Evolutionary conservation across 2,113 vertebrate genomes (phyloP).

Genomic region (Chauna torquata): DNA sequence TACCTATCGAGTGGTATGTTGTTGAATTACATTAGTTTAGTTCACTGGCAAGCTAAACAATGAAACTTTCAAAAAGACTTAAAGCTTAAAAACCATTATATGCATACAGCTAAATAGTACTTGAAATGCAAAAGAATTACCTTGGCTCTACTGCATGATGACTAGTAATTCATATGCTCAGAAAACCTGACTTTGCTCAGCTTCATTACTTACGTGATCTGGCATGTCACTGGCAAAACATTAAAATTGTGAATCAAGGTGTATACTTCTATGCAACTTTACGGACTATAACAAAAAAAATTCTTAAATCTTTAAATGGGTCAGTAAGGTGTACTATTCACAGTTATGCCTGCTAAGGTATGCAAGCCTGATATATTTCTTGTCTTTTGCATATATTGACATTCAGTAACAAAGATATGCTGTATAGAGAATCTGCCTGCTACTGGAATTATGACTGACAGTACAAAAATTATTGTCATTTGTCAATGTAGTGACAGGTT

Average conservation of each 20-base stretch:
- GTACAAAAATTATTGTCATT: neutral
- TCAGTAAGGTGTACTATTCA: neutral
- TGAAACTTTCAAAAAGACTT: neutral
- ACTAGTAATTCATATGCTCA: neutral
- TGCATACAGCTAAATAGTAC: neutral
- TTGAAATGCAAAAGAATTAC: neutral
- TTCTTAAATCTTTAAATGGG: neutral
- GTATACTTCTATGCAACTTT: neutral
- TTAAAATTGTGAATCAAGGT: neutral
- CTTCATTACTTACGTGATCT: neutral
- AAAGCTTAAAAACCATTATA: neutral
- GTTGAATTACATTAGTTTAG: neutral
- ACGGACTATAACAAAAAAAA: neutral
- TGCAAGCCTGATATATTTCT: neutral
- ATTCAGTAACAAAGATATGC: neutral
- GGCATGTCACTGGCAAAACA: neutral
- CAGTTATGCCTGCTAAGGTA: neutral
- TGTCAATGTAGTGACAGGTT: neutral
- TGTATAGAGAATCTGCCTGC: neutral
- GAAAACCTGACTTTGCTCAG: neutral
- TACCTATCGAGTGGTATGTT: neutral
- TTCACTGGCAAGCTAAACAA: neutral
- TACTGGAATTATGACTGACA: neutral
- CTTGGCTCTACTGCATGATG: neutral
- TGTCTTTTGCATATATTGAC: neutral